Conservation (phyloP, 2,888 invertebrate species). For the Chrysolina haemoptera region DNA sequence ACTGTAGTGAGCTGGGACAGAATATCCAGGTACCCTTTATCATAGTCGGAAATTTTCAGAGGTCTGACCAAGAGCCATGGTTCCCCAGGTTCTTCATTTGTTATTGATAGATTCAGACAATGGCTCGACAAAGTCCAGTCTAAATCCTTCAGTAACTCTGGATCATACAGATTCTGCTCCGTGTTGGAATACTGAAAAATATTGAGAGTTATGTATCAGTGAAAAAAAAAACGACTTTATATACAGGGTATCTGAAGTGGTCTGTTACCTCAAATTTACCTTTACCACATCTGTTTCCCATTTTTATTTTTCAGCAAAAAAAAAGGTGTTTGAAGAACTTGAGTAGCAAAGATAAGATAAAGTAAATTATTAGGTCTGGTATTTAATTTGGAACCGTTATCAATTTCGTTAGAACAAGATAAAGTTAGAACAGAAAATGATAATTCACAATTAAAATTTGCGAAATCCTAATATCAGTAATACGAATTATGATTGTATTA, state of each 20-base stretch:
- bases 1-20: slow-evolving; percentile 88
- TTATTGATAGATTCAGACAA: slow-evolving; percentile 79
- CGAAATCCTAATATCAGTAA: background rate
- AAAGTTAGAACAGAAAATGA: too few relatives aligned
- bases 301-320: background rate
- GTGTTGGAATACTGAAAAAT: slow-evolving; percentile 50
- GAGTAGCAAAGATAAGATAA: background rate
- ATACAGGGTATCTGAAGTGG: background rate
- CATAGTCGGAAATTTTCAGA: slow-evolving; percentile 84
- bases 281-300: background rate
- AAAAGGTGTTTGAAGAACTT: background rate
- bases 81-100: slow-evolving; percentile 81
- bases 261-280: background rate
- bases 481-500: background rate
- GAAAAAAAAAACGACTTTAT: too few relatives aligned
- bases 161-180: slow-evolving; percentile 74
- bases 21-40: slow-evolving; percentile 86
- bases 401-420: background rate
- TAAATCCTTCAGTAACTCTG: slow-evolving; percentile 76
- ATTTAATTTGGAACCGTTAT: background rate
- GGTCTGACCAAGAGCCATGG: slow-evolving; percentile 85
- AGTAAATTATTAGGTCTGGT: background rate
- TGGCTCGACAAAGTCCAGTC: slow-evolving; percentile 78
- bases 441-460: too few relatives aligned
- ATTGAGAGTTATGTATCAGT: background rate